phyloP scores from a whole-genome alignment of 2,888 invertebrate species.

The Eupithecia subumbrata region DNA sequence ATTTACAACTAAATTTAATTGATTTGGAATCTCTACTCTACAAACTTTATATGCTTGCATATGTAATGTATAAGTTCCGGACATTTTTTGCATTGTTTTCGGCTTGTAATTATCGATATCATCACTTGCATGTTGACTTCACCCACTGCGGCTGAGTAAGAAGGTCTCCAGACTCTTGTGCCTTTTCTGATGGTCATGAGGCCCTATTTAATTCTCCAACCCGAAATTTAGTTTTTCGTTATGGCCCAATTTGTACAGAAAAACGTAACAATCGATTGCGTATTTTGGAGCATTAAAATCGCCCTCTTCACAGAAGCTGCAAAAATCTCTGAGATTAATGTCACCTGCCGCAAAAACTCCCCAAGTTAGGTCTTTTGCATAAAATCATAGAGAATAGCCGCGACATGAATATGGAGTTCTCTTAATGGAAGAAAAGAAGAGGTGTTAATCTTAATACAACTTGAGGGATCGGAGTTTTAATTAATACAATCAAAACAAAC shows the following conservation, averaged over 20 bases:
- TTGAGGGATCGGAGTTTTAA: slow-evolving; percentile 75
- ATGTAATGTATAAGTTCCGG: background rate
- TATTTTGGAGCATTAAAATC: too few species aligned
- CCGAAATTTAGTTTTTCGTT: too few species aligned
- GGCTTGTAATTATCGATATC: background rate
- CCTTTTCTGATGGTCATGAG: background rate
- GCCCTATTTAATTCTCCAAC: too few species aligned
- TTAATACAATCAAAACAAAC: slow-evolving; percentile 85
- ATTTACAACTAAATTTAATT: background rate
- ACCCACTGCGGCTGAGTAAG: background rate
- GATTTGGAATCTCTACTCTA: background rate
- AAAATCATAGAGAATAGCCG: slow-evolving; percentile 41
- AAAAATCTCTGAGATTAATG: background rate
- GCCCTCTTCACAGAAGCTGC: background rate
- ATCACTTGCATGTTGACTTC: background rate
- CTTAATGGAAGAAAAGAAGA: slow-evolving; percentile 75
- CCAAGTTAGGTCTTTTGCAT: slow-evolving; percentile 36
- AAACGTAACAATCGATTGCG: too few species aligned
- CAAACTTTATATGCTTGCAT: background rate
- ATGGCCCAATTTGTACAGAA: too few species aligned
- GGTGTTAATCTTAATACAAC: slow-evolving; percentile 82
- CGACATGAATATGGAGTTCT: slow-evolving; percentile 77
- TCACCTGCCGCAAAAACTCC: slow-evolving; percentile 22
- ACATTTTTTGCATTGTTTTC: background rate
- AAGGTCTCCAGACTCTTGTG: background rate